Percentiles rank a stretch among this genome's conserved stretches.
Conservation (phyloP, 2,113 vertebrate species). For the Butastur rufipennis region DNA sequence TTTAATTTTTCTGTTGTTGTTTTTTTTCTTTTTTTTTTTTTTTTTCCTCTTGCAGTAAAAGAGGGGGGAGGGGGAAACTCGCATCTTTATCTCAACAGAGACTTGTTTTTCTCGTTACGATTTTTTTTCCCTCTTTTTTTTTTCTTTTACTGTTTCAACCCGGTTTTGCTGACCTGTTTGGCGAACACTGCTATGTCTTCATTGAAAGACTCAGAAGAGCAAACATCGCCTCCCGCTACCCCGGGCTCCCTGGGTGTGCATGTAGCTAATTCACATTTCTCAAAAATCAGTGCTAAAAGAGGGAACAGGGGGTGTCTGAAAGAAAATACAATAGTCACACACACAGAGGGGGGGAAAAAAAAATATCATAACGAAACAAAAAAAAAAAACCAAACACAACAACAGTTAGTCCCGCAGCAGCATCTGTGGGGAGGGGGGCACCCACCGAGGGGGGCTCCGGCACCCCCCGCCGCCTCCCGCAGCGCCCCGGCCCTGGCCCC, state of each 20-base stretch:
- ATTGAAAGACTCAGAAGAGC: slow-evolving; percentile 99
- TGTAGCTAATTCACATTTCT: slow-evolving; percentile 99
- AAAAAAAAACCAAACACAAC: neutral
- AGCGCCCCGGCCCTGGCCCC: neutral
- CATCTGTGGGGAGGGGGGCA: neutral
- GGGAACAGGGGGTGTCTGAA: slow-evolving; percentile 98
- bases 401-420: slow-evolving; percentile 49
- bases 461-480: neutral
- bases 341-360: neutral
- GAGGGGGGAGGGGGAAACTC: neutral
- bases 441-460: neutral
- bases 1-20: neutral
- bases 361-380: neutral
- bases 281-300: slow-evolving; percentile 99
- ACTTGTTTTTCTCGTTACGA: neutral
- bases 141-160: slow-evolving; percentile 36
- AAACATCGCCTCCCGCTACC: slow-evolving; percentile 98
- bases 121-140: neutral
- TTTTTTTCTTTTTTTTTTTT: neutral
- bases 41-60: neutral
- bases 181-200: slow-evolving; percentile 99
- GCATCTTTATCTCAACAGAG: slow-evolving; percentile 51
- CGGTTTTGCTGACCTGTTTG: slow-evolving; percentile 93
- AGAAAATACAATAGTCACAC: slow-evolving; percentile 87
- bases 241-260: slow-evolving; percentile 98